A percentile compares a stretch with the other conserved stretches of the same genome.
These are phyloP conservation scores for Vanessa tameamea DNA, from an alignment of 1,140 invertebrate genomes.

Conservation along the genomic window DNA sequence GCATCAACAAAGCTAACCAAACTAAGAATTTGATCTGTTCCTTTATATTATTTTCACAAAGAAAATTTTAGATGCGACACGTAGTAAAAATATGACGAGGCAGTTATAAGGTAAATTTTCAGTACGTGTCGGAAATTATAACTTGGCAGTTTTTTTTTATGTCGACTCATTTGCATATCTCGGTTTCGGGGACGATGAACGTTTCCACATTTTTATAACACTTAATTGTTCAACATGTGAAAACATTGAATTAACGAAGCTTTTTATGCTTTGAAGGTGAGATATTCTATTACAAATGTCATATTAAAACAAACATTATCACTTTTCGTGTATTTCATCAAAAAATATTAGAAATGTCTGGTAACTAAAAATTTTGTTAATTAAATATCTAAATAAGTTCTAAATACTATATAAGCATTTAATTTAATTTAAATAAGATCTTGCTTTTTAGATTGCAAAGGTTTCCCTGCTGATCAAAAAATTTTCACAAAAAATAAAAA, in stretches of 20 bases:
- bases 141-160: conserved; percentile 24
- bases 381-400: too few relatives aligned
- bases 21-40: background rate
- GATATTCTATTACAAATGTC: too few relatives aligned
- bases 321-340: too few relatives aligned
- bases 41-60: conserved; percentile 57
- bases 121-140: conserved; percentile 61
- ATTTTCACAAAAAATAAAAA: too few relatives aligned
- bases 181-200: conserved; percentile 6
- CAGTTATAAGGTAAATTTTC: conserved; percentile 70
- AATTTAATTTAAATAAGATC: too few relatives aligned
- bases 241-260: background rate
- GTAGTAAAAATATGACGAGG: conserved; percentile 69
- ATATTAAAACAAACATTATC: too few relatives aligned
- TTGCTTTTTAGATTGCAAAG: too few relatives aligned
- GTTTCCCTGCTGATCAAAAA: too few relatives aligned
- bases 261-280: too few relatives aligned
- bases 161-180: conserved; percentile 17
- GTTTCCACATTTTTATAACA: conserved; percentile 5
- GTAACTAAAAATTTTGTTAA: too few relatives aligned
- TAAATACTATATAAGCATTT: too few relatives aligned
- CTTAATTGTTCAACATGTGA: conserved; percentile 12
- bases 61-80: conserved; percentile 62
- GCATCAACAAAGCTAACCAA: conserved; percentile 52
- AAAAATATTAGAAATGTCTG: too few relatives aligned